Base-by-base conservation (phyloP, 2,113 vertebrate species). In the Lagopus muta region DNA sequence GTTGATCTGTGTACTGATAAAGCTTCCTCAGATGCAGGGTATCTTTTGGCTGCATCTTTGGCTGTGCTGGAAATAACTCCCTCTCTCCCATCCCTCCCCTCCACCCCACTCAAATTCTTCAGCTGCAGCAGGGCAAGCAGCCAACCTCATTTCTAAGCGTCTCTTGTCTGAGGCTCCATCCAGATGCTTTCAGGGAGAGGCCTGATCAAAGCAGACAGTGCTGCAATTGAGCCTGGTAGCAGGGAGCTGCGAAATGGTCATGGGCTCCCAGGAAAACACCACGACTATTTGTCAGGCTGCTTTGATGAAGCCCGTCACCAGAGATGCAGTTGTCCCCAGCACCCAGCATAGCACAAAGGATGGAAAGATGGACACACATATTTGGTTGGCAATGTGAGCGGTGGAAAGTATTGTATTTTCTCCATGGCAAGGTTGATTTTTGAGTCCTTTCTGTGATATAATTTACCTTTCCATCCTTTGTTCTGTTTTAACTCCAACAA, bases 121-220 rank as follows among this genome's bases (percentile, higher is more conserved):
- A 75, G 83, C 88, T 91, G 67, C 86, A 83, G 27, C 27, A 47
- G 86, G 96, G 97, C 95, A 14, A 86, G 71, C 78, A 75, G 97
- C 97, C 97, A 98, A 42, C 64, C 97, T 89, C 89, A 95, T 96
- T 94, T 97, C 97, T 97, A 95, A 98, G 94, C 94, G 94, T 89
- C 95, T 94, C 97, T 97, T 98, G 97, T 98, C 90, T 80, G 70
- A 82, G 76, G 45, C 72, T 94, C 62, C 43, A 50, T 90, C 64
- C 86, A 92, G 90, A 97, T 96, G 91, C 90, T 95, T 93, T 4
- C 27, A 79, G 93, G 97, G 95, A 95, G 95, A 91, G 70, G 76
- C 40, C 9, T 17, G 88, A 97, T 98, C 96, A 97, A 97, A 98
- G 96, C 16, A 84, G 97, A 94, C 96, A 93, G 94, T 76, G 94